phyloP scores from a whole-genome alignment of 2,797 vertebrate species.

The Aplochiton taeniatus region DNA sequence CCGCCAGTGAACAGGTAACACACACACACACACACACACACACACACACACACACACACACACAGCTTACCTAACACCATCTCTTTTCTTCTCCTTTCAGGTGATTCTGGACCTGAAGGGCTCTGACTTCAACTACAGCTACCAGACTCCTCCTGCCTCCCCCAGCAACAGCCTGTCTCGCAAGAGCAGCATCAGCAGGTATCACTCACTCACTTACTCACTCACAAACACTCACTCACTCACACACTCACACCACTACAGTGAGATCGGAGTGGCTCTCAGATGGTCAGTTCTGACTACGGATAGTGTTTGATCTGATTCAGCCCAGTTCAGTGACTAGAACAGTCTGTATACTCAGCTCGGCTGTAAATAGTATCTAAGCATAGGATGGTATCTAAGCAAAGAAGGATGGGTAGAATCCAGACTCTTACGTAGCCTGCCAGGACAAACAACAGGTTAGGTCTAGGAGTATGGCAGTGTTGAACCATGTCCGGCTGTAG shows the following conservation, averaged over 20 bases:
- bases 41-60: not conserved
- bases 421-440: no score
- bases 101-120: constrained; percentile 83
- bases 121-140: constrained; percentile 80
- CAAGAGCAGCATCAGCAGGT: constrained; percentile 86
- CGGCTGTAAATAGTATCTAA: no score
- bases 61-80: not conserved
- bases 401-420: no score
- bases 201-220: not conserved
- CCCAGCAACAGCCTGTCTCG: constrained; percentile 81
- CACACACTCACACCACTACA: not conserved
- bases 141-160: constrained; percentile 83
- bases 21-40: not conserved
- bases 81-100: constrained; percentile 48
- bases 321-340: no score
- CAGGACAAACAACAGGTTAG: no score
- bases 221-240: not conserved
- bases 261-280: no score
- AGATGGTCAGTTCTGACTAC: no score
- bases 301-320: no score
- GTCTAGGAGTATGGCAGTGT: no score
- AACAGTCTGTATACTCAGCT: no score
- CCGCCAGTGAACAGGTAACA: constrained; percentile 79
- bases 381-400: no score
- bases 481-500: not conserved